Evolutionary conservation across 2,888 invertebrate genomes (phyloP).

Genomic region (Dorcus parallelipipedus): DNA sequence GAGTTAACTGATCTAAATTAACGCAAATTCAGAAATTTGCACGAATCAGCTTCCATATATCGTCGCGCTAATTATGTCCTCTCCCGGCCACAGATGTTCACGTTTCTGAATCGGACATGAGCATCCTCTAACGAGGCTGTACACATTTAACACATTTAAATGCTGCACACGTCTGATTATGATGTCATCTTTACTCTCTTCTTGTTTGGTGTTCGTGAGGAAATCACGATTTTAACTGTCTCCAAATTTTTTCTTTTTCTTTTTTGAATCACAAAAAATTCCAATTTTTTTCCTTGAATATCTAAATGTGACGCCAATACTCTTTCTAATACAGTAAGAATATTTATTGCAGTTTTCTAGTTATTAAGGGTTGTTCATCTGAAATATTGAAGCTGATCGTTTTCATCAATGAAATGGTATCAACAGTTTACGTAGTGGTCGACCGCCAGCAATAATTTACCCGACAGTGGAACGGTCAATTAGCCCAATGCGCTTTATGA

Average conservation of each 20-base stretch:
- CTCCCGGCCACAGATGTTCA: conserved; percentile 4
- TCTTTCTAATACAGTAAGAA: too few relatives aligned
- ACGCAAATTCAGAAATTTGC: conserved; percentile 32
- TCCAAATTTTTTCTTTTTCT: background rate
- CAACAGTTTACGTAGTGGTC: conserved; percentile 9
- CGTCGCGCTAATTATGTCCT: conserved; percentile 11
- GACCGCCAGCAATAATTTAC: conserved; percentile 15
- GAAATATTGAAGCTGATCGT: background rate
- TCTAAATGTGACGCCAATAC: too few relatives aligned
- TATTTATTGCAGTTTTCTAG: too few relatives aligned
- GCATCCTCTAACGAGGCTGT: background rate
- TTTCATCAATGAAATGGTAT: conserved; percentile 17
- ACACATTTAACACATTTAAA: conserved; percentile 2
- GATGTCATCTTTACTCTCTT: conserved; percentile 15
- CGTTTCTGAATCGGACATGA: background rate
- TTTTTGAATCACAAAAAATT: too few relatives aligned
- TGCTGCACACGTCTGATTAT: conserved; percentile 20
- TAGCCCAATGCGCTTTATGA: conserved; percentile 27
- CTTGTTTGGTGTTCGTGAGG: background rate
- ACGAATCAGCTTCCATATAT: conserved; percentile 23
- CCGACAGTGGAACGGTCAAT: conserved; percentile 23
- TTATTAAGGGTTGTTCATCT: too few relatives aligned
- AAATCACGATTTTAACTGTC: background rate
- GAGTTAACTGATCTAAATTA: conserved; percentile 29
- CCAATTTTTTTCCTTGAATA: too few relatives aligned